Evolutionary conservation across 2,797 vertebrate genomes (phyloP).

Genomic region (Spatula clypeata): DNA sequence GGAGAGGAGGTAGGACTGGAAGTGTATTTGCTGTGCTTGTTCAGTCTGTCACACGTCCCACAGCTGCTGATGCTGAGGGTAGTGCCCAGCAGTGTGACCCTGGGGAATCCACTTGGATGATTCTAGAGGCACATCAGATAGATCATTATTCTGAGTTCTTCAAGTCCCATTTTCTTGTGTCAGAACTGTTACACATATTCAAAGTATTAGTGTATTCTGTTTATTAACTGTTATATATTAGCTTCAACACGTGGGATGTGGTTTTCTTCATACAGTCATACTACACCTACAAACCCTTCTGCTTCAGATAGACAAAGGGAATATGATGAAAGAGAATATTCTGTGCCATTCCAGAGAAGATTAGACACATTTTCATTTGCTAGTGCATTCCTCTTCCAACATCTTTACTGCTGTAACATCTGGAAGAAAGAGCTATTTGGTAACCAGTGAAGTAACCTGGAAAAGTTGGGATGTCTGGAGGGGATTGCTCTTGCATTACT

Average conservation of each 20-base stretch:
- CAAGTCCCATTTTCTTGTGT: background rate
- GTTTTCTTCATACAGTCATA: background rate
- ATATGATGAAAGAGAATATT: background rate
- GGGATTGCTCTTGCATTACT: background rate
- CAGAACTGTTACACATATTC: background rate
- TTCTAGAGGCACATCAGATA: background rate
- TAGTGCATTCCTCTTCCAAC: background rate
- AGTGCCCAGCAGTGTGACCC: background rate
- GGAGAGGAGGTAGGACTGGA: background rate
- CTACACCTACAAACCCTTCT: background rate
- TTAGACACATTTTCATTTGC: background rate
- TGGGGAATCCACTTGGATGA: background rate
- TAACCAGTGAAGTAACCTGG: slow-evolving; percentile 54
- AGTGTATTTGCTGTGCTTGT: background rate
- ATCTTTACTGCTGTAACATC: background rate
- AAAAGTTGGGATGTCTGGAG: slow-evolving; percentile 11
- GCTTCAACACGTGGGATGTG: background rate
- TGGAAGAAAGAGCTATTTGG: background rate
- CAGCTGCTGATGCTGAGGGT: background rate
- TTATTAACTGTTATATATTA: background rate
- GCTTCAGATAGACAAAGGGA: background rate
- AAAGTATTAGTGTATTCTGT: background rate
- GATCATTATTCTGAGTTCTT: background rate
- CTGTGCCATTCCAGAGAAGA: background rate
- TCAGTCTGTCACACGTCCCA: background rate